These are phyloP conservation scores for Pteromalus puparum DNA, from an alignment of 1,140 invertebrate genomes.

Conservation along the genomic window DNA sequence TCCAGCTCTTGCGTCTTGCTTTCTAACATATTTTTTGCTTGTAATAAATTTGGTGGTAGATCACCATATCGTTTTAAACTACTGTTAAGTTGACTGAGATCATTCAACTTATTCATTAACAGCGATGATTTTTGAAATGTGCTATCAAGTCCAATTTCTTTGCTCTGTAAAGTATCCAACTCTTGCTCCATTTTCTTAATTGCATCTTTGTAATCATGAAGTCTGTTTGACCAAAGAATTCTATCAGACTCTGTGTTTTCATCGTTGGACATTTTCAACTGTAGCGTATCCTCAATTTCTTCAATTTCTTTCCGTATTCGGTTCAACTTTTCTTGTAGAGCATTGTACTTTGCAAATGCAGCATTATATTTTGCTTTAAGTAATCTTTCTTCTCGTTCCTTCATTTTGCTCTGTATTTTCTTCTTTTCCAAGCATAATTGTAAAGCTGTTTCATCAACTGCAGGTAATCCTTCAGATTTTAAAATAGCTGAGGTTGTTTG, in stretches of 20 bases:
- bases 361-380: constrained; percentile 61
- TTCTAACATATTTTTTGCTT: constrained; percentile 66
- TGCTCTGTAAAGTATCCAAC: constrained; percentile 59
- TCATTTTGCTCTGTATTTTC: constrained; percentile 58
- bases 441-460: constrained; percentile 60
- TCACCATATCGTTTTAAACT: constrained; percentile 61
- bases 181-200: constrained; percentile 59
- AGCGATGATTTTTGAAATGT: constrained; percentile 63
- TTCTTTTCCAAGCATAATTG: constrained; percentile 58
- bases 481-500: constrained; percentile 59
- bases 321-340: constrained; percentile 59
- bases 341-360: constrained; percentile 58
- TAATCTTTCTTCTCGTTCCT: constrained; percentile 59
- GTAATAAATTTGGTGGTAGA: constrained; percentile 67
- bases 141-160: constrained; percentile 57
- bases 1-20: constrained; percentile 63
- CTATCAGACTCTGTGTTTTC: constrained; percentile 59
- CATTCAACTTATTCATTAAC: constrained; percentile 58
- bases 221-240: constrained; percentile 58
- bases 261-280: constrained; percentile 47
- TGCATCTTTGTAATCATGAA: constrained; percentile 63
- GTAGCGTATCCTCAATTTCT: constrained; percentile 55
- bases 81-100: constrained; percentile 62
- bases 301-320: constrained; percentile 57
- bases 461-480: constrained; percentile 59